phyloP scores from a whole-genome alignment of 2,113 vertebrate species.

The Numenius arquata region DNA sequence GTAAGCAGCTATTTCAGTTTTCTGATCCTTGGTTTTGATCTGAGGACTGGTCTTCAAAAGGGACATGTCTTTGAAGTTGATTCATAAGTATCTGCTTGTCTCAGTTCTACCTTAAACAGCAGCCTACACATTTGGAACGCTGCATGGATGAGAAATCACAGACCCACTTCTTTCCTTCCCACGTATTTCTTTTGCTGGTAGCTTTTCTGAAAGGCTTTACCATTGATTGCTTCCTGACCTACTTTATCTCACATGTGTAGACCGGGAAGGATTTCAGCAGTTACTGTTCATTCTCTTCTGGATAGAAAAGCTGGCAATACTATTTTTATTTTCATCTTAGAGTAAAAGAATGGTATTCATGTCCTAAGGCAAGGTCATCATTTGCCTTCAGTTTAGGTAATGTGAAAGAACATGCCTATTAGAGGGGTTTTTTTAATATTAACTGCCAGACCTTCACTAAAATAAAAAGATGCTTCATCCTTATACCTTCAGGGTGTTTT shows the following conservation, averaged over 20 bases:
- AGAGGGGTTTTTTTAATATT: no score
- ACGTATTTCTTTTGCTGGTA: not conserved
- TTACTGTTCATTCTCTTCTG: not conserved
- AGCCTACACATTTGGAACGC: not conserved
- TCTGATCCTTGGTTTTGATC: not conserved
- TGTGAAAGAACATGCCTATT: not conserved
- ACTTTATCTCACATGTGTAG: not conserved
- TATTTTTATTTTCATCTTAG: not conserved
- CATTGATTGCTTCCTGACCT: conserved; percentile 23
- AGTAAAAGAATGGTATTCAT: not conserved
- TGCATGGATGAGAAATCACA: not conserved
- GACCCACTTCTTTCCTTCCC: not conserved
- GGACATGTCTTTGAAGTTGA: not conserved
- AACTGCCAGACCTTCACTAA: not conserved
- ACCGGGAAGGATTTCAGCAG: not conserved
- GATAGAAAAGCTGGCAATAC: not conserved
- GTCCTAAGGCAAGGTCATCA: not conserved
- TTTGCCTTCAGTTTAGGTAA: conserved; percentile 4
- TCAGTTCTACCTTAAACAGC: conserved; percentile 16
- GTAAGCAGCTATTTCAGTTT: not conserved
- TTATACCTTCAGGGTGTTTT: not conserved
- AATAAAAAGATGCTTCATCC: not conserved
- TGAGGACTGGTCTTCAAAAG: not conserved
- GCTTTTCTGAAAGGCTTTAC: conserved; percentile 18
- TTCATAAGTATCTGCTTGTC: not conserved